These are phyloP conservation scores for Phallusia fumigata DNA, from an alignment of 23 tunicate genomes.

Conservation along the genomic window DNA sequence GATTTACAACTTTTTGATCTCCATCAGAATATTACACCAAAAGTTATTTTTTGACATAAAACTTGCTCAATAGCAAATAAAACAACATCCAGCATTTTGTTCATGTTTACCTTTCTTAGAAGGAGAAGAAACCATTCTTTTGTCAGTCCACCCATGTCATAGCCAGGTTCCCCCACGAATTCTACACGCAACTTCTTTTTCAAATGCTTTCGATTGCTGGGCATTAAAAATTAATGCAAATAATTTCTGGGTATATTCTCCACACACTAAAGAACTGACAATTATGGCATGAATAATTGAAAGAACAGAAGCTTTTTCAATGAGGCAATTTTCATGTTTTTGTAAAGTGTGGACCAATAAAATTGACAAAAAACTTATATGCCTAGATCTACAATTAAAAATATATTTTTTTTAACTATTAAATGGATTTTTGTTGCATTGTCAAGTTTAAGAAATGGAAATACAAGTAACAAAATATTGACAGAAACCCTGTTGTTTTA, in stretches of 20 bases:
- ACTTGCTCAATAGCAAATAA: too few relatives aligned
- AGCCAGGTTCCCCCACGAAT: slow-evolving; percentile 87
- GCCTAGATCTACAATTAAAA: too few relatives aligned
- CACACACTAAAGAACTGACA: background rate
- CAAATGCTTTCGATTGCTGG: slow-evolving; percentile 59
- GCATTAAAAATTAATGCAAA: background rate
- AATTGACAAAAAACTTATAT: too few relatives aligned
- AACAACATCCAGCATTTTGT: too few relatives aligned
- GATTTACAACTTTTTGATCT: background rate
- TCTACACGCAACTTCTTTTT: slow-evolving; percentile 78
- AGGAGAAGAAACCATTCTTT: slow-evolving; percentile 90
- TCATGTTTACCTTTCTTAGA: slow-evolving; percentile 76
- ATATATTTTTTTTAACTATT: too few relatives aligned
- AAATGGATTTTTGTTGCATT: too few relatives aligned
- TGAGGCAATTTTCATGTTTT: too few relatives aligned
- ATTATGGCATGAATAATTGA: background rate
- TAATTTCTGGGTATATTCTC: background rate
- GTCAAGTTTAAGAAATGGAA: too few relatives aligned
- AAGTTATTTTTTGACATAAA: too few relatives aligned
- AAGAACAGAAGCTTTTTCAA: background rate
- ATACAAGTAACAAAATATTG: too few relatives aligned
- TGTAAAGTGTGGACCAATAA: too few relatives aligned
- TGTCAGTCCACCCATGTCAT: slow-evolving; percentile 93
- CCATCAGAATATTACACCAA: background rate
- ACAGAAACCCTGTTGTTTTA: too few relatives aligned